Conservation (phyloP, 2,113 vertebrate species). For the Apus apus region DNA sequence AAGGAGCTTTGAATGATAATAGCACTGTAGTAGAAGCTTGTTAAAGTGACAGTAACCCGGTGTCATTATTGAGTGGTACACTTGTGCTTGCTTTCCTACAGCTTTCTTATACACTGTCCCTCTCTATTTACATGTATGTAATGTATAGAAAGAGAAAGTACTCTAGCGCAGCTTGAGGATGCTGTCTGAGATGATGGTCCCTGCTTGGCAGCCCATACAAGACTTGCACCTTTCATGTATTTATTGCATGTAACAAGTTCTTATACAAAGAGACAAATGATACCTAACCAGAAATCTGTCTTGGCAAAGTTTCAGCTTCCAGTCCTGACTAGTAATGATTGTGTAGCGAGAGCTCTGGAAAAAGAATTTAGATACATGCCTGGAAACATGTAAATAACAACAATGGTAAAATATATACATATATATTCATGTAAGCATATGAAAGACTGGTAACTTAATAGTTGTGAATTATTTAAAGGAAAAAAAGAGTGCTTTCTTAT, state of each 20-base stretch:
- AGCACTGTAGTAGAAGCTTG: constrained; percentile 26
- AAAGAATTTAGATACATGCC: background rate
- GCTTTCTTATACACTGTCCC: background rate
- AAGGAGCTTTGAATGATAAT: constrained; percentile 59
- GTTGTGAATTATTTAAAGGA: background rate
- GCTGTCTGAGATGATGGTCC: background rate
- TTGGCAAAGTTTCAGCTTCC: background rate
- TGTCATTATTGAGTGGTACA: constrained; percentile 1
- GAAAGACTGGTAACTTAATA: background rate
- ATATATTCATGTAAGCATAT: background rate
- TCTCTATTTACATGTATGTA: background rate
- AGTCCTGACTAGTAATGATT: background rate
- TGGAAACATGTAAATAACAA: background rate
- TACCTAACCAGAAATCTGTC: background rate
- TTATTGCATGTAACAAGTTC: background rate
- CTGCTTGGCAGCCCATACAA: background rate
- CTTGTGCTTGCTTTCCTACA: background rate
- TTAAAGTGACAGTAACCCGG: constrained; percentile 56
- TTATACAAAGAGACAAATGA: background rate
- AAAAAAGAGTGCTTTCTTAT: background rate
- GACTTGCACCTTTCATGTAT: background rate
- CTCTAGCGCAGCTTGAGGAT: background rate
- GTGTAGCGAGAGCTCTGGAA: background rate
- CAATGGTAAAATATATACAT: background rate
- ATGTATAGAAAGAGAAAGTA: background rate